A percentile compares a stretch with the other conserved stretches of the same genome.
phyloP scores from a whole-genome alignment of 2,113 vertebrate genomes.

The Grammomys dolichurus region DNA sequence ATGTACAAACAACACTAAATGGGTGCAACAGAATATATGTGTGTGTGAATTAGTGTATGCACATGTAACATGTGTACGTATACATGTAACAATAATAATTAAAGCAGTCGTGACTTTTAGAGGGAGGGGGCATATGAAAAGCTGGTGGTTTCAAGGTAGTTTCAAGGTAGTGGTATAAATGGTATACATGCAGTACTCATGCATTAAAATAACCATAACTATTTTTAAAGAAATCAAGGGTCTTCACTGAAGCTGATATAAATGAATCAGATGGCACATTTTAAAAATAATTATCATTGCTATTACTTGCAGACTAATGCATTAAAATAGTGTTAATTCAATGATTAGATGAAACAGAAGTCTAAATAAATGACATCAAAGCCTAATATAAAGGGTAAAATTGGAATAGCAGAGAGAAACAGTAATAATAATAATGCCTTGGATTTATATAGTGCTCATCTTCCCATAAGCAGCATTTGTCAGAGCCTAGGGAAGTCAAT shows the following conservation, averaged over 20 bases:
- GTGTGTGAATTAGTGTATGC: neutral
- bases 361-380: conserved; percentile 63
- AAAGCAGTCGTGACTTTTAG: neutral
- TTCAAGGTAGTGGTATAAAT: neutral
- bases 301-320: conserved; percentile 66
- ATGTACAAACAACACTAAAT: neutral
- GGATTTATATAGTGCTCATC: conserved; percentile 74
- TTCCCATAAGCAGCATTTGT: conserved; percentile 70
- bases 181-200: neutral
- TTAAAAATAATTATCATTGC: conserved; percentile 51
- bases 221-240: neutral
- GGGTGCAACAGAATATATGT: neutral
- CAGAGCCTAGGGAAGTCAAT: conserved; percentile 65
- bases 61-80: neutral
- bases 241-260: conserved; percentile 21
- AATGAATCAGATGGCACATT: conserved; percentile 21
- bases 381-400: conserved; percentile 63
- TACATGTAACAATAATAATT: neutral
- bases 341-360: conserved; percentile 70
- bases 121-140: neutral
- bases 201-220: neutral
- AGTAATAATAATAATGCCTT: conserved; percentile 73
- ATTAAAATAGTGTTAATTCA: conserved; percentile 66
- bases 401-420: conserved; percentile 66
- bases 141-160: too few species aligned